phyloP scores from a whole-genome alignment of 2,797 vertebrate species.

The Clarias pachynema region DNA sequence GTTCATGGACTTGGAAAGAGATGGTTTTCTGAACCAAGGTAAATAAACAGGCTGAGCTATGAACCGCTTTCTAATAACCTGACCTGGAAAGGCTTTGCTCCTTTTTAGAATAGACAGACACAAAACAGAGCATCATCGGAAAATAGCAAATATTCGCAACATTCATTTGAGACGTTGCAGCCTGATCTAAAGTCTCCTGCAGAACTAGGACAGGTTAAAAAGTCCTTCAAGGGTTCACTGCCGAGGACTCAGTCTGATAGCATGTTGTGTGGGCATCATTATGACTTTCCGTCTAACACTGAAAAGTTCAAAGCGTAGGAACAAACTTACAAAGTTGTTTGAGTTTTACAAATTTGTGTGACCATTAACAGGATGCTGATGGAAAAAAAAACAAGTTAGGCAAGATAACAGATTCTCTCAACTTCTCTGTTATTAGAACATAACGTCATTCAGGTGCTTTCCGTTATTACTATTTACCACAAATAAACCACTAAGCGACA shows the following conservation, averaged over 20 bases:
- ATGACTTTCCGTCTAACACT: slow-evolving; percentile 29
- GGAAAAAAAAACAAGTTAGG: slow-evolving; percentile 12
- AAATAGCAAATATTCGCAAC: slow-evolving; percentile 3
- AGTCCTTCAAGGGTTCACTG: not conserved
- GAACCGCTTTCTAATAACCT: slow-evolving; percentile 25
- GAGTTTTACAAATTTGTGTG: not conserved
- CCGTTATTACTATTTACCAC: not conserved
- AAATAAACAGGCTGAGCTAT: slow-evolving; percentile 46
- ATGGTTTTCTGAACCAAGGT: slow-evolving; percentile 25
- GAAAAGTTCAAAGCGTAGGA: slow-evolving; percentile 58
- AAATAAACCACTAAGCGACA: slow-evolving; percentile 20
- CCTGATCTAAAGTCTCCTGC: not conserved
- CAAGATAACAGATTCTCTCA: not conserved
- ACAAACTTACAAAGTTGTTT: slow-evolving; percentile 28
- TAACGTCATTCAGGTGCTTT: not conserved
- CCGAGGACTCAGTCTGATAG: not conserved
- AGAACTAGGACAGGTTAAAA: not conserved
- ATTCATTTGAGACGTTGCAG: slow-evolving; percentile 3
- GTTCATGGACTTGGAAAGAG: not conserved
- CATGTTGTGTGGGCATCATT: slow-evolving; percentile 23
- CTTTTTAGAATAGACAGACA: slow-evolving; percentile 10
- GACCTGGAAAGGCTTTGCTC: slow-evolving; percentile 24
- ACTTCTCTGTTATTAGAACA: slow-evolving; percentile 7
- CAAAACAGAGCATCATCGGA: slow-evolving; percentile 4
- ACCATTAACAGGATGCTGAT: slow-evolving; percentile 19